Percentiles rank a stretch among this genome's conserved stretches.
phyloP scores from a whole-genome alignment of 2,113 vertebrate species.

The Colius striatus region DNA sequence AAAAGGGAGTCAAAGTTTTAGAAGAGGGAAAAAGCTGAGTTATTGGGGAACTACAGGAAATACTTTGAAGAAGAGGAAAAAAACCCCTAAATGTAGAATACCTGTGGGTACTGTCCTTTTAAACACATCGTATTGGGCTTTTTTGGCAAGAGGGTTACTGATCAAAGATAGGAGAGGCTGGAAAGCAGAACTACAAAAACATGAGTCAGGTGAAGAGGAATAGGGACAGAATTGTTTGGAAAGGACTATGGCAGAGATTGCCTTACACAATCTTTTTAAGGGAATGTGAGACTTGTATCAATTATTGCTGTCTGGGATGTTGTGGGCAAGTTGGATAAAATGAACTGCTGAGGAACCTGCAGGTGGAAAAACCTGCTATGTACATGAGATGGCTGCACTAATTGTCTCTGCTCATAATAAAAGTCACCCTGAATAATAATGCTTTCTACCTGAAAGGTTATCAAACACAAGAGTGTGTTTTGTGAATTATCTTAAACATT shows the following conservation, averaged over 20 bases:
- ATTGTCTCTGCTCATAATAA: background rate
- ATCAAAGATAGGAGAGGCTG: background rate
- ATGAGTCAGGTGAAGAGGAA: background rate
- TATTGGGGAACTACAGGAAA: background rate
- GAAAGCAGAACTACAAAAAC: background rate
- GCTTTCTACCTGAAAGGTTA: background rate
- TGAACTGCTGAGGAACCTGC: background rate
- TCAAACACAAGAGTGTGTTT: fast-evolving
- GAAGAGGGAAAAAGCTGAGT: background rate
- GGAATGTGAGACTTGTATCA: background rate
- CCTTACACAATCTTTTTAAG: background rate
- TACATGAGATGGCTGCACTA: background rate
- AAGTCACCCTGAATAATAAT: background rate
- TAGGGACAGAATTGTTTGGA: background rate
- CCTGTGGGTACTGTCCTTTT: background rate
- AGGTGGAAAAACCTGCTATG: background rate
- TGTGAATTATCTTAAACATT: background rate
- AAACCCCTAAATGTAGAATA: background rate
- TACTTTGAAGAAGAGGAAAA: fast-evolving
- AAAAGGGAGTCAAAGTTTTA: background rate
- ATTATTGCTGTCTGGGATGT: background rate
- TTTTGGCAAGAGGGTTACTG: background rate
- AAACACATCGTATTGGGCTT: background rate
- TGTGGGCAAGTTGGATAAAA: background rate
- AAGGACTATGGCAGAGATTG: background rate